A percentile compares a stretch with the other conserved stretches of the same genome.
These are phyloP conservation scores for Pedionomus torquatus DNA, from an alignment of 2,113 vertebrate species.

Conservation along the genomic window DNA sequence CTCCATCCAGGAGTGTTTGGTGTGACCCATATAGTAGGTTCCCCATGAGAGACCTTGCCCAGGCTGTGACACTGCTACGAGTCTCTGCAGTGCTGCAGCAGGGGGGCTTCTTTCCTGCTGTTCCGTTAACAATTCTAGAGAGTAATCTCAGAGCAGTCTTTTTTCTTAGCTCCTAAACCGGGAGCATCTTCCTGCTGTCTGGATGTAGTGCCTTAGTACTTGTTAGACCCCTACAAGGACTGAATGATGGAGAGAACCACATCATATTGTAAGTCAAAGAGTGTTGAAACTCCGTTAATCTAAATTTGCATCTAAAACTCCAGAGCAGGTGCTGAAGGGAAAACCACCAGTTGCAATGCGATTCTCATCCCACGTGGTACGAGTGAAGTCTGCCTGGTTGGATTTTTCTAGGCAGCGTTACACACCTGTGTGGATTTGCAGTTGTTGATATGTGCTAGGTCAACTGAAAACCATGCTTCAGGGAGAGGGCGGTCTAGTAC, in stretches of 20 bases:
- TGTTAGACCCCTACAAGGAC: neutral
- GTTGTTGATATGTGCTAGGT: neutral
- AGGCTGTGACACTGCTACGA: neutral
- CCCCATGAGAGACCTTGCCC: neutral
- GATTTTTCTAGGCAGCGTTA: neutral
- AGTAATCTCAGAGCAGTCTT: neutral
- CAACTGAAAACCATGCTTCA: neutral
- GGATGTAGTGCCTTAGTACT: neutral
- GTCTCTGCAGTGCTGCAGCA: neutral
- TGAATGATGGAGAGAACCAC: neutral
- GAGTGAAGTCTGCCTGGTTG: neutral
- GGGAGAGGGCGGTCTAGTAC: neutral
- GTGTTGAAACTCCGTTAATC: neutral
- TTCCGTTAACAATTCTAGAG: neutral
- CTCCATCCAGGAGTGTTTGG: neutral
- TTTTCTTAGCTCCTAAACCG: neutral
- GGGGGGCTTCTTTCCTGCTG: neutral
- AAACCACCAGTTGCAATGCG: neutral
- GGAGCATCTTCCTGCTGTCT: neutral
- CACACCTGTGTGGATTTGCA: neutral
- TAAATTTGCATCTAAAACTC: neutral
- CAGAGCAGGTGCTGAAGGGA: neutral
- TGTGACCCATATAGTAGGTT: neutral
- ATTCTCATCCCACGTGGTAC: rapidly evolving
- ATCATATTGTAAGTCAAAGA: neutral